Evolutionary conservation across 2,113 vertebrate species (phyloP), one percentile per base, ranked within the genome.

Genomic region (Gyps fulvus): DNA sequence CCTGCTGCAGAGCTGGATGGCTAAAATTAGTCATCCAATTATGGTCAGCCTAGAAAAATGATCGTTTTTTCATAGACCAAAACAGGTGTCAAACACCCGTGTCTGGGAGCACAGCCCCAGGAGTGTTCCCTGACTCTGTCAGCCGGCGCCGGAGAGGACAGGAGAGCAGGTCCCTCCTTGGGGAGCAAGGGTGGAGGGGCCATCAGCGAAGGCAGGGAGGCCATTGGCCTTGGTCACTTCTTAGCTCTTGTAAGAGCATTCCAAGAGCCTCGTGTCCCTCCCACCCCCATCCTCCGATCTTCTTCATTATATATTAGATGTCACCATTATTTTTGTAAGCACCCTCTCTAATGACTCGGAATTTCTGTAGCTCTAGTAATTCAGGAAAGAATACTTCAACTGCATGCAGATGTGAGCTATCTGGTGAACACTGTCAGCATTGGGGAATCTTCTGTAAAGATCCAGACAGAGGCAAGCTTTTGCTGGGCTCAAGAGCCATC

Each of bases 351-450:
- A 55, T 49, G 42, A 25, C 45, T 16, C 13, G 16, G 61, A 40
- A 38, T 23, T 55, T 62, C 69, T 26, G 42, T 45, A 45, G 10
- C 61, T 57, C 49, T 58, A 4, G 25, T 11, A 10, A 42, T 8
- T 71, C 40, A 8, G 49, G 49, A 34, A 11, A 26, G 42, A 70
- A n/a, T 4, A 38, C 13, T 38, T 43, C 7, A 25, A 8, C 6
- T 31, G 38, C 36, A 6, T 10, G 43, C 43, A 80, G 85, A 9
- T 40, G 25, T 14, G 80, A 43, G 17, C 7, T 23, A 6, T 14
- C 40, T 20, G 8, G n/a, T 1, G 67, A 76, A 8, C n/a, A 4
- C 18, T 23, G 5, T 7, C 3, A 5, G 26, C 47, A 3, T 0
- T 4, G 10, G 69, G 69, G 52, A 80, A 12, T 14, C 47, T 67